Base-by-base conservation (phyloP, 1,140 invertebrate species). In the Triops cancriformis region DNA sequence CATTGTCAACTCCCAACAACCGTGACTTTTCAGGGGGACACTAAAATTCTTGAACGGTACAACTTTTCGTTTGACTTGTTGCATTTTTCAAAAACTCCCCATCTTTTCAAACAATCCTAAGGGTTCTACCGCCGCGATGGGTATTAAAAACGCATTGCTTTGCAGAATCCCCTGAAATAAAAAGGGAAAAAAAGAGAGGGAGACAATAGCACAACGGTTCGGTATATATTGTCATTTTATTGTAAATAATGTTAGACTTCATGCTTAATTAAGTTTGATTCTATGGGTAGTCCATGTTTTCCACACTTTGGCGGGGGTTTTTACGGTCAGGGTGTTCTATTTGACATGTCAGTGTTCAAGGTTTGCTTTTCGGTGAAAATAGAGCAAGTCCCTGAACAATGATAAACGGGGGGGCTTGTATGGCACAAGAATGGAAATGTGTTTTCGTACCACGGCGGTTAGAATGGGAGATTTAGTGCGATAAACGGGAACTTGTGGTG, bases 1-100 rank as follows among this genome's bases (percentile, higher is more conserved):
- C 51, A 64, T 64, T 64, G 51, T 64, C 51, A 64, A 64, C 51
- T 64, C 51, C 51, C 51, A 64, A 64, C 51, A 64, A 64, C 10
- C 51, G 51, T 64, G 51, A 64, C 51, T 64, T 64, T 64, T 18
- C 43, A 18, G 14, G 51, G 51, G 23, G 18, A 64, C 51, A 64
- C 14, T 23, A 18, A 64, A 64, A 64, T 64, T 64, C 51, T 64
- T 64, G 51, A 64, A 64, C 18, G 18, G 6, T 14, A 6, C 14
- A 64, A 64, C 51, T 64, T 64, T 18, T 18, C 51, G 51, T 64
- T 37, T 64, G 51, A 10, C 51, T 64, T 64, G 51, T 64, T 64
- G 51, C 51, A 64, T 64, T 18, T 18, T 64, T 14, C 31, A 7
- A 2, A 37, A 37, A 37, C 2, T 37, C 2, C 31, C 31, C 31